A percentile compares a stretch with the other conserved stretches of the same genome.
Evolutionary conservation across 2,113 vertebrate species (phyloP).

Genomic region (Seriola aureovittata): DNA sequence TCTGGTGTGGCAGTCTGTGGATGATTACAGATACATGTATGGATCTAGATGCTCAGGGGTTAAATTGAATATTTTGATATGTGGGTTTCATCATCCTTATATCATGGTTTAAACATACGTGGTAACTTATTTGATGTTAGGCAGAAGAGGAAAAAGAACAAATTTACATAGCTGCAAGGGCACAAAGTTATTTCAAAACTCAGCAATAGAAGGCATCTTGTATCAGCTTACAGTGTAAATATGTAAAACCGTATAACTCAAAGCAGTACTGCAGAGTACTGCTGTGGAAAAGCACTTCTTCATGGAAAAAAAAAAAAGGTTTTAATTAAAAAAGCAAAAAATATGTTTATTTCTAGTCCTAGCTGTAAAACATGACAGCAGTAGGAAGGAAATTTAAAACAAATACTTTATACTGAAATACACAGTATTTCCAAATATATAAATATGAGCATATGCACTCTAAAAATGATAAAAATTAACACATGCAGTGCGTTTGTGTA

Average conservation of each 20-base stretch:
- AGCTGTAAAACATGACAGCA: too few species aligned
- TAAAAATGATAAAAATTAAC: slow-evolving; percentile 26
- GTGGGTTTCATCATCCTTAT: not conserved
- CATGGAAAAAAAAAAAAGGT: too few species aligned
- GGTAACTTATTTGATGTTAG: not conserved
- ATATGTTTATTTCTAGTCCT: too few species aligned
- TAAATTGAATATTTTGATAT: not conserved
- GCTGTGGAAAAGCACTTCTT: too few species aligned
- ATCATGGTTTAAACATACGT: not conserved
- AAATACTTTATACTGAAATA: not conserved
- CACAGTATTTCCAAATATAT: slow-evolving; percentile 2
- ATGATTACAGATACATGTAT: slow-evolving; percentile 4
- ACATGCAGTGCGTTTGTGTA: slow-evolving; percentile 22
- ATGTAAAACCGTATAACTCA: too few species aligned
- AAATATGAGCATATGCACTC: slow-evolving; percentile 12
- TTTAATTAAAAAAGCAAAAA: too few species aligned
- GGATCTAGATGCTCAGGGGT: not conserved
- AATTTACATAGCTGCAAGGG: not conserved
- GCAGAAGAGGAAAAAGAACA: not conserved
- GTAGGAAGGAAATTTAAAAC: not conserved
- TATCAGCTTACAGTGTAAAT: too few species aligned
- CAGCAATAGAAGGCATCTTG: too few species aligned
- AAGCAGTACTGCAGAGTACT: too few species aligned
- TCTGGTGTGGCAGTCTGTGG: slow-evolving; percentile 5
- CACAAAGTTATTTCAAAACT: too few species aligned